Evolutionary conservation across 2,888 invertebrate genomes (phyloP), one percentile per base, ranked within the genome.

Genomic region (Meteorus cinctellus): DNA sequence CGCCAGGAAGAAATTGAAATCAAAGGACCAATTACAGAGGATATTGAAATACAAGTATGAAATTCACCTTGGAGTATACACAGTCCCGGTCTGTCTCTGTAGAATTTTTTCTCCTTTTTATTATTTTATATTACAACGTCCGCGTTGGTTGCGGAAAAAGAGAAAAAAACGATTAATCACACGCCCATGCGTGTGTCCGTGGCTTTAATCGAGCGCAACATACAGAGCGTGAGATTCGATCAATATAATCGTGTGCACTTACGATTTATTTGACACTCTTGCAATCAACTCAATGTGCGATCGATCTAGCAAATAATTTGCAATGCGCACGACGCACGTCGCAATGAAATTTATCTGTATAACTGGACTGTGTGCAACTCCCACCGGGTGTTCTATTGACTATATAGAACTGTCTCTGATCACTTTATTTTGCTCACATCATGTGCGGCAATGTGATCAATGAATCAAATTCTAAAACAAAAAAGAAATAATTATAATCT

Each of bases 1-100:
- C 94, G 96, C 84, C 93, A 93, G 91, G 97, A 97, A 89, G 94
- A 94, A 87, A 93, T 97, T 34, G 92, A 92, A 83, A 95, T 97
- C 83, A 94, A 94, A 70, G 97, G 96, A 82, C 97, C 97, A 31
- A 93, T 96, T 78, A 92, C 92, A 80, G 95, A 96, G 90, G 93
- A 95, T 82, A 94, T 97, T 81, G 92, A 94, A 88, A 91, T 97
- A 88, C 95, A 95, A 91, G 96, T 96, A 91, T 12, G 27, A 16
- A 67, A 41, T 67, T 27, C 27, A 10, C 19, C 24, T 48, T 48
- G 19, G 19, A 8, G 19, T 19, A 10, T 55, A 6, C 34, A 36
- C 19, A 24, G 1, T 36, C 24, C 34, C 16, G 36, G 16, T 31
- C 6, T 34, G 29, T 62, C 60, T 60, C 14, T 8, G 19, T 31